Evolutionary conservation across 2,888 invertebrate species (phyloP).

Genomic region (Zhuqinia jingwanae): DNA sequence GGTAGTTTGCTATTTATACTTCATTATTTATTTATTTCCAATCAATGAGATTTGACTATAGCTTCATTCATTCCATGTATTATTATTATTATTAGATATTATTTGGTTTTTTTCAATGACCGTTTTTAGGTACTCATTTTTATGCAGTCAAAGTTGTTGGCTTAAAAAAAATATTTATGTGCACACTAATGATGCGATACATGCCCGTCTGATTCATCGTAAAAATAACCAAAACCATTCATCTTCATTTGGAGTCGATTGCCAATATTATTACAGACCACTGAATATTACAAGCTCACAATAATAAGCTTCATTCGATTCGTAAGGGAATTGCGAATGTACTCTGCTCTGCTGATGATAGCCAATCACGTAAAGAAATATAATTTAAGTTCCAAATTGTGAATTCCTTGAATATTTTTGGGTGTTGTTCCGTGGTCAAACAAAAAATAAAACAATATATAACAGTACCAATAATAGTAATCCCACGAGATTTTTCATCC

Average conservation of each 20-base stretch:
- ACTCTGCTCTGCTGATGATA: too few relatives aligned
- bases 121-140: background rate
- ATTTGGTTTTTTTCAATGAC: too few relatives aligned
- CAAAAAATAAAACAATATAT: too few relatives aligned
- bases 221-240: background rate
- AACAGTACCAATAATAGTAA: too few relatives aligned
- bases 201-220: background rate
- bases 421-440: too few relatives aligned
- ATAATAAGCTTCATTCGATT: background rate
- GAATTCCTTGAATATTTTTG: too few relatives aligned
- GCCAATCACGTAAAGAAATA: too few relatives aligned
- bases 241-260: conserved; percentile 19
- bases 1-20: background rate
- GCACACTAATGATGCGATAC: conserved; percentile 4
- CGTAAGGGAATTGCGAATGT: background rate
- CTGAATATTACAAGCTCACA: background rate
- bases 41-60: too few relatives aligned
- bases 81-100: too few relatives aligned
- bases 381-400: too few relatives aligned
- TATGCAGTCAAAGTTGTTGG: background rate
- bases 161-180: conserved; percentile 4
- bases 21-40: too few relatives aligned
- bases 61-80: too few relatives aligned
- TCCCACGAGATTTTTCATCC: background rate
- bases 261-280: conserved; percentile 35